These are phyloP conservation scores for Archilochus colubris DNA, from an alignment of 2,113 vertebrate species.

Conservation along the genomic window DNA sequence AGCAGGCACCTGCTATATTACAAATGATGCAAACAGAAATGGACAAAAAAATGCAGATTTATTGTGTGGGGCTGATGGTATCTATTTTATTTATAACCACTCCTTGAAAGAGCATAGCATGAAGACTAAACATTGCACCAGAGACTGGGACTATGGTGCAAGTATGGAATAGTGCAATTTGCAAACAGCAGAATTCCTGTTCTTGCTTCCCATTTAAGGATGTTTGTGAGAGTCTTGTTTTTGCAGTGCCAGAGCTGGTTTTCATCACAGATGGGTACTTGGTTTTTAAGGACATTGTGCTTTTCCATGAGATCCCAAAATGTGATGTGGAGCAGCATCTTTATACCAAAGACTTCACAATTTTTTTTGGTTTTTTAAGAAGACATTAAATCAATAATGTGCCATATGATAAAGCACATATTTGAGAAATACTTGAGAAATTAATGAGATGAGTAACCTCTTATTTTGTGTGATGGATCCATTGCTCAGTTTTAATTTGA, in stretches of 20 bases:
- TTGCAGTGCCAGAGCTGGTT: not conserved
- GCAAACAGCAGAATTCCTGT: not conserved
- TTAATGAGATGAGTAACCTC: not conserved
- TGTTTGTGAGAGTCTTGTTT: not conserved
- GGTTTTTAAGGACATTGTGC: not conserved
- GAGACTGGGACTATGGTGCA: not conserved
- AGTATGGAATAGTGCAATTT: not conserved
- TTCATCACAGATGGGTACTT: not conserved
- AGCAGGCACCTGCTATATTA: not conserved
- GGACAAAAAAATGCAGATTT: not conserved
- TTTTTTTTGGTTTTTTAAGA: not conserved
- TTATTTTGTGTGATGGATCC: not conserved
- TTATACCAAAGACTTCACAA: not conserved
- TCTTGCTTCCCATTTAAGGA: conserved; percentile 6
- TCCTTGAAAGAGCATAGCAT: not conserved
- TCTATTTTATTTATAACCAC: conserved; percentile 17
- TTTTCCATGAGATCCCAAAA: not conserved
- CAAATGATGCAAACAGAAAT: not conserved
- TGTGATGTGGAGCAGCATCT: not conserved
- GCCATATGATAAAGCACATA: not conserved
- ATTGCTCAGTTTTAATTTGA: not conserved
- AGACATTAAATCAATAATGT: not conserved
- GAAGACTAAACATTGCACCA: not conserved
- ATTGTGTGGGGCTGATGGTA: not conserved
- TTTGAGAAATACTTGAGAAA: not conserved